Conservation (phyloP, 2,797 vertebrate species). For the Anabacerthia variegaticeps region DNA sequence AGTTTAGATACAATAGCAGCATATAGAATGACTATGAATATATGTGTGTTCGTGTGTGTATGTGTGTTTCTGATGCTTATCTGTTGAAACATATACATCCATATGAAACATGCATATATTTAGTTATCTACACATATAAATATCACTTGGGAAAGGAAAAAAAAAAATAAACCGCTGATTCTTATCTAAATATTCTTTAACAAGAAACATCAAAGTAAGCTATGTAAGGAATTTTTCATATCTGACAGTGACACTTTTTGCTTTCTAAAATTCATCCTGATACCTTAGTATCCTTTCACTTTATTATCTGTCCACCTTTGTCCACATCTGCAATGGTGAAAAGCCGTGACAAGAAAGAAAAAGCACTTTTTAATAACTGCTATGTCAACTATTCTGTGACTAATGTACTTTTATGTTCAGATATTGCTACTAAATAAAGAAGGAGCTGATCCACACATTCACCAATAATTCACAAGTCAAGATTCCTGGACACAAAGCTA, state of each 20-base stretch:
- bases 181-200: not conserved
- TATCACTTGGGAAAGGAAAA: not conserved
- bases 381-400: not conserved
- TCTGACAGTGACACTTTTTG: not conserved
- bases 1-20: not conserved
- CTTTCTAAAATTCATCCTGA: not conserved
- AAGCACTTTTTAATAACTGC: not conserved
- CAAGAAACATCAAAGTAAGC: not conserved
- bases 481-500: not conserved
- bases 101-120: not conserved
- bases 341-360: not conserved
- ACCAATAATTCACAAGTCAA: not conserved
- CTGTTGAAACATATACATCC: not conserved
- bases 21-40: not conserved
- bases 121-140: not conserved
- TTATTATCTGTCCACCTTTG: not conserved
- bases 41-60: not conserved
- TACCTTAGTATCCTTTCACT: slow-evolving; percentile 9
- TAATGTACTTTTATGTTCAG: not conserved
- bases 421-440: not conserved
- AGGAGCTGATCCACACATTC: not conserved
- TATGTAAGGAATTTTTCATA: not conserved
- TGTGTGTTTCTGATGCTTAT: not conserved
- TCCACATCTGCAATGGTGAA: not conserved
- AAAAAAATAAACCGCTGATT: not conserved